These are phyloP conservation scores for Antedon mediterranea DNA, from an alignment of 53 echinoderm and acorn worm species.

Conservation along the genomic window DNA sequence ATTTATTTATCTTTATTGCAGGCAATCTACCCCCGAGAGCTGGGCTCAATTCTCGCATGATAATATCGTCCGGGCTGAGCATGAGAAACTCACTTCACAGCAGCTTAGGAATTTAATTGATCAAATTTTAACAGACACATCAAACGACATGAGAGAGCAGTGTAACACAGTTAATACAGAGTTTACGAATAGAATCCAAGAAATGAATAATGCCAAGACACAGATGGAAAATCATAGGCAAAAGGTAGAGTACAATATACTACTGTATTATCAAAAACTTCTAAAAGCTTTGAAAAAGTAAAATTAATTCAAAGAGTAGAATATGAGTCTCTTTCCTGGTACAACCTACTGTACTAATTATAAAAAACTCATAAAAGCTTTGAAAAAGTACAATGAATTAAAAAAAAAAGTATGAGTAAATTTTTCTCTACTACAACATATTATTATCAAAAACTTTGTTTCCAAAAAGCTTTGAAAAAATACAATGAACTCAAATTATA, in stretches of 20 bases:
- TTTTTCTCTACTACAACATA: too few relatives aligned
- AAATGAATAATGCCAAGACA: conserved; percentile 94
- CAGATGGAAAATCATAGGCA: conserved; percentile 86
- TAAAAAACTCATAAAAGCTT: too few relatives aligned
- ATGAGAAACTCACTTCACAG: conserved; percentile 79
- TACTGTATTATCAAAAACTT: too few relatives aligned
- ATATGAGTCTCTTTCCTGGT: too few relatives aligned
- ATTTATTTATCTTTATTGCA: background rate
- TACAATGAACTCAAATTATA: too few relatives aligned
- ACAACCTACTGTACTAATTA: too few relatives aligned
- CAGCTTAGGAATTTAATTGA: conserved; percentile 89
- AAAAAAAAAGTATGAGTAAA: too few relatives aligned
- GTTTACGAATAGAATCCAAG: conserved; percentile 89
- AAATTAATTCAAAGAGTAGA: too few relatives aligned
- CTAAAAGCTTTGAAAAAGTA: too few relatives aligned
- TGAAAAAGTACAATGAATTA: too few relatives aligned
- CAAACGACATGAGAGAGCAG: conserved; percentile 95
- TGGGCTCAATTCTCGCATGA: conserved; percentile 98
- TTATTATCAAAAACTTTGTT: too few relatives aligned
- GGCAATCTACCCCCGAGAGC: conserved; percentile 71
- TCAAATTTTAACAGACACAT: conserved; percentile 88
- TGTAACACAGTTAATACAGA: conserved; percentile 97
- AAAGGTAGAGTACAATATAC: conserved; percentile 55
- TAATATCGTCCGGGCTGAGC: conserved; percentile 93
- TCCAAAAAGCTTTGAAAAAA: too few relatives aligned